Percentiles rank a stretch among this genome's conserved stretches.
phyloP scores from a whole-genome alignment of 2,888 invertebrate species.

The Troilus luridus region DNA sequence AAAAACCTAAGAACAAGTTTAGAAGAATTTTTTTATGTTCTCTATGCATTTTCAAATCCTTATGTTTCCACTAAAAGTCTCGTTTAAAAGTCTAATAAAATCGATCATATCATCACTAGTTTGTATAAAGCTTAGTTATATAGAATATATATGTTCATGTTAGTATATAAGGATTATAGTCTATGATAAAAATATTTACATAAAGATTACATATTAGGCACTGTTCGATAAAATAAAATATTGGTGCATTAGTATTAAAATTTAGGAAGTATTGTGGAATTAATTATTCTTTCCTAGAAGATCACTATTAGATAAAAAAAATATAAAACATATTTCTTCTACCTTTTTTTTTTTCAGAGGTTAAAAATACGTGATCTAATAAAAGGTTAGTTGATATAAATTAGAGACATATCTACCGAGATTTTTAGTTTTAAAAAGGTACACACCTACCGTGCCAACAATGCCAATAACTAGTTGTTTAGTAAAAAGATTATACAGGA shows the following conservation, averaged over 20 bases:
- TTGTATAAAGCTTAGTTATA: slow-evolving; percentile 48
- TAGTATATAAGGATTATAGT: slow-evolving; percentile 44
- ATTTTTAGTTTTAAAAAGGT: slow-evolving; percentile 14
- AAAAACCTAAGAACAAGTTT: slow-evolving; percentile 22
- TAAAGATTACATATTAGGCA: slow-evolving; percentile 54
- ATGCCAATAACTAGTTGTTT: slow-evolving; percentile 37
- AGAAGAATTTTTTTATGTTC: not conserved
- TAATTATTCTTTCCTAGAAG: not conserved
- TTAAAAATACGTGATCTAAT: slow-evolving; percentile 36
- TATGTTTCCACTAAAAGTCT: slow-evolving; percentile 10
- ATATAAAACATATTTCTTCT: slow-evolving; percentile 29
- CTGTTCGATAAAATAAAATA: slow-evolving; percentile 49
- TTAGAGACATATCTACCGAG: not conserved
- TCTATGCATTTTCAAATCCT: slow-evolving; percentile 8
- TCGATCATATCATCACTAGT: slow-evolving; percentile 11
- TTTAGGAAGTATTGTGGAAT: slow-evolving; percentile 52
- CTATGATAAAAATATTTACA: slow-evolving; percentile 50
- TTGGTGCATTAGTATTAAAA: slow-evolving; percentile 52
- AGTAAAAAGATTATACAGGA: not conserved
- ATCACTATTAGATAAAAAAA: not conserved
- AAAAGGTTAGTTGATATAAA: slow-evolving; percentile 4
- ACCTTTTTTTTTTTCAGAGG: not conserved
- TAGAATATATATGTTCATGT: slow-evolving; percentile 2
- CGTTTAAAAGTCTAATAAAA: slow-evolving; percentile 8
- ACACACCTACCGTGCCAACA: slow-evolving; percentile 56